Conservation (phyloP, 1,140 invertebrate genomes). For the Pissodes strobi region DNA sequence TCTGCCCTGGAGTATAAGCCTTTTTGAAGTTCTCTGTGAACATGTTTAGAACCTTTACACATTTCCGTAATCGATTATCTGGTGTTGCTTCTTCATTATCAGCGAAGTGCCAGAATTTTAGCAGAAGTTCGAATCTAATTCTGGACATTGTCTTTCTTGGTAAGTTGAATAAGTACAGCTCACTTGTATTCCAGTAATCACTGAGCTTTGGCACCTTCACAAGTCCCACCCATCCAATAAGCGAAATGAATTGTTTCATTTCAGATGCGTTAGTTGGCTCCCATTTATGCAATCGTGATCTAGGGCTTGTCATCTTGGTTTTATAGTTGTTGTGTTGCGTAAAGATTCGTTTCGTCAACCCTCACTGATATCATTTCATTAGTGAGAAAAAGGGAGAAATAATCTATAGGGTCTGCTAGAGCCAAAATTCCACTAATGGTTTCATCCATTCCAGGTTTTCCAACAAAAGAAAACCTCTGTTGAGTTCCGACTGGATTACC, state of each 20-base stretch:
- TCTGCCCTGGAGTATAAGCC: conserved; percentile 36
- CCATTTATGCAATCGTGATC: conserved; percentile 15
- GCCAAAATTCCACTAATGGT: conserved; percentile 22
- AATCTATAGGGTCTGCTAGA: conserved; percentile 21
- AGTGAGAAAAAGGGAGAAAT: conserved; percentile 19
- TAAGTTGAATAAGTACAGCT: conserved; percentile 7
- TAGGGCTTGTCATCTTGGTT: too few relatives aligned
- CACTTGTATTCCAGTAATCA: conserved; percentile 17
- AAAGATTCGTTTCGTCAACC: conserved; percentile 29
- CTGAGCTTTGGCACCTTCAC: conserved; percentile 15
- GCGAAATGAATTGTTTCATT: conserved; percentile 22
- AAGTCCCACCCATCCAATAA: conserved; percentile 24
- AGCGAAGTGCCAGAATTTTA: conserved; percentile 30
- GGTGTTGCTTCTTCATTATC: conserved; percentile 7
- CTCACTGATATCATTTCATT: conserved; percentile 18
- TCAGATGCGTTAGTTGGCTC: conserved; percentile 8
- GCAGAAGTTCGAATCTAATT: conserved; percentile 22
- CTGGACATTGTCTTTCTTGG: conserved; percentile 25
- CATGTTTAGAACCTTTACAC: not conserved
- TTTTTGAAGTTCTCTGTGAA: conserved; percentile 35
- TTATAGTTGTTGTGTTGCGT: conserved; percentile 22
- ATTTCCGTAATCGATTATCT: conserved; percentile 11
- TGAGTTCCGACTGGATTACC: conserved; percentile 21
- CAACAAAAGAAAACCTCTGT: conserved; percentile 19
- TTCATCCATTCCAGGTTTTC: conserved; percentile 7